Evolutionary conservation across 2,888 invertebrate genomes (phyloP).

Genomic region (Synergus gifuensis): DNA sequence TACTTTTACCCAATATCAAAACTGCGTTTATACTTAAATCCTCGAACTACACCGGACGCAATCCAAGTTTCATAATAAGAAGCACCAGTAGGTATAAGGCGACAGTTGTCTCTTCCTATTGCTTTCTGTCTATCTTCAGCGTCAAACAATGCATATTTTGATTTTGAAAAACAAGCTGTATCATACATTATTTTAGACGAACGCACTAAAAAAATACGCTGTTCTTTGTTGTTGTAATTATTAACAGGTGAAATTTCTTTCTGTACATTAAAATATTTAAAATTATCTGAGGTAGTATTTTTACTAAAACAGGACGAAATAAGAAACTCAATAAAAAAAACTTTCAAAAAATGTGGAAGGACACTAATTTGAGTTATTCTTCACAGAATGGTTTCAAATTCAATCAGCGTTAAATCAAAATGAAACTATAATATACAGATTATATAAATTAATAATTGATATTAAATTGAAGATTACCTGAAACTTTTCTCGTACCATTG

Average conservation of each 20-base stretch:
- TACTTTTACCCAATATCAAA: constrained; percentile 51
- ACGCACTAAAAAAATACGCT: constrained; percentile 38
- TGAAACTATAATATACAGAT: too few relatives aligned
- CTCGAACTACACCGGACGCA: constrained; percentile 47
- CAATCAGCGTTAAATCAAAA: too few relatives aligned
- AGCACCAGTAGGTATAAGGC: constrained; percentile 37
- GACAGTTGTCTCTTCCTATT: constrained; percentile 42
- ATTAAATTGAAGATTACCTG: constrained; percentile 40
- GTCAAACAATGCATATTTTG: constrained; percentile 49
- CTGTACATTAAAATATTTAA: constrained; percentile 9
- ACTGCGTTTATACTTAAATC: constrained; percentile 49
- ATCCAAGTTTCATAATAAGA: constrained; percentile 51
- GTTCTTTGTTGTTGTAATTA: not conserved
- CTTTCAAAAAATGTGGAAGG: too few relatives aligned
- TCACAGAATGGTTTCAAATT: too few relatives aligned
- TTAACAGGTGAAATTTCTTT: not conserved
- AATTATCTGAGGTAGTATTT: constrained; percentile 34
- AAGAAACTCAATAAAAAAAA: too few relatives aligned
- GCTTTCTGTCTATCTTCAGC: constrained; percentile 51
- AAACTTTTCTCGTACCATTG: constrained; percentile 45
- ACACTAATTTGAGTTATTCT: too few relatives aligned
- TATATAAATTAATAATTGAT: too few relatives aligned
- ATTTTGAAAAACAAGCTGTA: constrained; percentile 43
- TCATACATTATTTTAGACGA: constrained; percentile 25
- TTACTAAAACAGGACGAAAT: not conserved